Conservation (phyloP, 2,113 vertebrate species). For the Egretta garzetta region DNA sequence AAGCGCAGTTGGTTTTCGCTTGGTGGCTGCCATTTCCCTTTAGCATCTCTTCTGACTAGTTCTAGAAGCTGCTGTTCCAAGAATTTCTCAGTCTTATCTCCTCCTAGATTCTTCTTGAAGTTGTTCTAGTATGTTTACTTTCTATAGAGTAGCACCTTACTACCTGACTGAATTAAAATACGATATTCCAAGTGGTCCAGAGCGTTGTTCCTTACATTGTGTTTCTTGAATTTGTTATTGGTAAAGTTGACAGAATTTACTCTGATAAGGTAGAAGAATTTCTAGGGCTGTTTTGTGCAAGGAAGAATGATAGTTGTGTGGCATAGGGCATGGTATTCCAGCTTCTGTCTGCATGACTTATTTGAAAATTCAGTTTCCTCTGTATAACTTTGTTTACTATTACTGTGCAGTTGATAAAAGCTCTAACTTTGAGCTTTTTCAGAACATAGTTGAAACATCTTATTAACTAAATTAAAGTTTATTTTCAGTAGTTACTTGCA, state of each 20-base stretch:
- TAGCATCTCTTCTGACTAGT: neutral
- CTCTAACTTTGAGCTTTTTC: neutral
- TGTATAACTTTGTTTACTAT: neutral
- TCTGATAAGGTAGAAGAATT: neutral
- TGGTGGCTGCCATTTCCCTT: neutral
- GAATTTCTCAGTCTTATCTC: neutral
- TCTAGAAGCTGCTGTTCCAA: neutral
- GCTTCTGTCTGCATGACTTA: neutral
- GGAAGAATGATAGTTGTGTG: accelerated
- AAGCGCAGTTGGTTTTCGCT: neutral
- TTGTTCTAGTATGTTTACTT: neutral
- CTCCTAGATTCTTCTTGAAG: neutral
- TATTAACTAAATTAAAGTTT: neutral
- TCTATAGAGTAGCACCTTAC: neutral
- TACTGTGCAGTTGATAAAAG: neutral
- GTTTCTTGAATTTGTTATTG: neutral
- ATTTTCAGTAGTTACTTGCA: neutral
- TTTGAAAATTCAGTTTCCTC: neutral
- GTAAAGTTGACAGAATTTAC: neutral
- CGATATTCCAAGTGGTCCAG: neutral
- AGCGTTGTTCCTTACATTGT: neutral
- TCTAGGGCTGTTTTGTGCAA: neutral
- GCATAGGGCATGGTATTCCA: neutral
- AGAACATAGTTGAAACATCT: neutral
- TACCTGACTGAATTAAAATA: neutral